Conservation (phyloP, 2,888 invertebrate species). For the Cosmia trapezina region DNA sequence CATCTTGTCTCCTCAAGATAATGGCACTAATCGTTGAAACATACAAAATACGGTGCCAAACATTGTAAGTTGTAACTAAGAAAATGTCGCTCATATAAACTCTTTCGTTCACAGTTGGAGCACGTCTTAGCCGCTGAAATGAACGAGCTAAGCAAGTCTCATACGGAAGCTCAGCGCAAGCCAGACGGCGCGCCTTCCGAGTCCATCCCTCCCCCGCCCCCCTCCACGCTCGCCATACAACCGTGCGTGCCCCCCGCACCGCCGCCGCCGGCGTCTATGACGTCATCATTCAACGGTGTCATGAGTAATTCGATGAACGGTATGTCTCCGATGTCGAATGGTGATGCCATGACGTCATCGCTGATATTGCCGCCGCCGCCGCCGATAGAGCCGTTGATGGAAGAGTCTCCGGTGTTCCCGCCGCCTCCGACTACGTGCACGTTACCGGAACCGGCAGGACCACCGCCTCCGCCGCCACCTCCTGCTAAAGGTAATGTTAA, state of each 20-base stretch:
- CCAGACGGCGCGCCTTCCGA: slow-evolving; percentile 88
- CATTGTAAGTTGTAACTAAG: not conserved
- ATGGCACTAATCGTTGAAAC: not conserved
- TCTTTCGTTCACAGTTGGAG: slow-evolving; percentile 76
- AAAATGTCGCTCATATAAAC: not conserved
- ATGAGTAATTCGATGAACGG: slow-evolving; percentile 65
- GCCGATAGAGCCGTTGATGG: slow-evolving; percentile 68
- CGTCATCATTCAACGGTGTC: slow-evolving; percentile 68
- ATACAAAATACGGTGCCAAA: not conserved
- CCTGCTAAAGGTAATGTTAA: slow-evolving; percentile 74
- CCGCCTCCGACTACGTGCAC: slow-evolving; percentile 88
- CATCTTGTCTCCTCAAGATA: not conserved
- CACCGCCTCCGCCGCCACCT: slow-evolving; percentile 93
- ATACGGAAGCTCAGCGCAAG: slow-evolving; percentile 83
- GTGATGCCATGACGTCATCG: slow-evolving; percentile 78
- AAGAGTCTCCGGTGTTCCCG: slow-evolving; percentile 79
- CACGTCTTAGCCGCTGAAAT: slow-evolving; percentile 86
- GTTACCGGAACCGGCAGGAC: slow-evolving; percentile 94
- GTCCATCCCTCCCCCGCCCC: slow-evolving; percentile 82
- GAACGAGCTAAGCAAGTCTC: slow-evolving; percentile 82
- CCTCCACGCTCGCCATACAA: slow-evolving; percentile 79
- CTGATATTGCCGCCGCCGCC: slow-evolving; percentile 80
- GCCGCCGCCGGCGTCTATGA: slow-evolving; percentile 71
- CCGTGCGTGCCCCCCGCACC: slow-evolving; percentile 76
- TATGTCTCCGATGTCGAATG: slow-evolving; percentile 69